Evolutionary conservation across 2,113 vertebrate species (phyloP), one percentile per base, ranked within the genome.

Genomic region (Thunnus thynnus): DNA sequence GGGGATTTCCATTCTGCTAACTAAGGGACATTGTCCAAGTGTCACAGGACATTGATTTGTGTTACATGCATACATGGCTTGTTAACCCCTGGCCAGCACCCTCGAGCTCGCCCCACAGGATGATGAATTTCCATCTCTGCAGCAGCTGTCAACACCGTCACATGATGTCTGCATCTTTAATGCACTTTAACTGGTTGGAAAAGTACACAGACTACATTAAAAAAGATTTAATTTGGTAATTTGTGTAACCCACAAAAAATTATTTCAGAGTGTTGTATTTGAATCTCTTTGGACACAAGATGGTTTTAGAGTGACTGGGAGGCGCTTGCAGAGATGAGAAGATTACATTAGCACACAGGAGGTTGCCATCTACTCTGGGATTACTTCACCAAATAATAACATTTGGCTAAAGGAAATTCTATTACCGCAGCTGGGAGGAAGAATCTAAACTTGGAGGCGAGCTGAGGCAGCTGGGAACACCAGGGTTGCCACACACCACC

Each of bases 361-460:
- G 85, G 86, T 80, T 91, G 91, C 90, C 80, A 85, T 91, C 80
- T 87, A 80, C 81, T 77, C 72, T 87, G 80, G 83, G 86, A 92
- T 94, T 89, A 91, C 84, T 90, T 86, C 88, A 89, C 79, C 56
- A 90, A 95, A 93, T 94, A 95, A 95, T 89, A 92, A 92, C 90
- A 92, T 95, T 94, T 95, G 80, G 86, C 86, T 83, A 68, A 88
- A 91, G 88, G 82, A 93, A 93, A 95, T 94, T 92, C 58, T 87
- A 93, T 95, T 94, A 93, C 69, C 83, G 91, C 87, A 90, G 85
- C 86, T 86, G 84, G 69, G 63, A 82, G 70, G 75, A 86, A 78
- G 63, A 85, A 82, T 69, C 46, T 79, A 48, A 89, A 87, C 51
- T 82, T 78, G 70, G 78, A 89, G 75, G 88, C 7, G 14, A 86